Base-by-base conservation (phyloP, 30 jellyfish, hydroid and myxozoan species). In the Aurelia aurita complex sp. Pacific region DNA sequence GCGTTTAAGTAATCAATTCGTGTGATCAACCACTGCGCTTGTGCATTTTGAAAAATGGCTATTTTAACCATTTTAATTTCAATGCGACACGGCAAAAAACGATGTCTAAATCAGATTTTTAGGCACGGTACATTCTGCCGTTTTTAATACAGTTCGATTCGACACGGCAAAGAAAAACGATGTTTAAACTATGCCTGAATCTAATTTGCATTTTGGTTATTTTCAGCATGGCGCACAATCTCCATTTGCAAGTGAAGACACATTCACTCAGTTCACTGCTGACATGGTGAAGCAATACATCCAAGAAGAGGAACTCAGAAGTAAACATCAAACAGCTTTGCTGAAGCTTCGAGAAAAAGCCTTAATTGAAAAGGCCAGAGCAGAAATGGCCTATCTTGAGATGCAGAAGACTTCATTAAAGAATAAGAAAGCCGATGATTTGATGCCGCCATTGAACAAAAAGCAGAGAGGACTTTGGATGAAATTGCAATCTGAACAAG, bases 331-430 rank as follows among this genome's bases (percentile, higher is more conserved):
- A 78, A 77, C 92, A 1, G 94, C 98, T 17, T 74, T 93, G 85
- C 62, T 93, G 60, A 89, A 69, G 64, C 88, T 93, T 51, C 93
- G 98, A 14, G 98, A 93, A 63, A 88, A 93, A 53, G 97, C 98
- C 1, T 69, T 93, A 60, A 65, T 93, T 29, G 98, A 93, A 69
- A 93, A 93, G 53, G 91, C 98, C 40, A 82, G 88, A 69, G 98
- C 97, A 2, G 98, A 93, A 73, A 93, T 93, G 97, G 97, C 98
- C 9, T 93, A 80, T 77, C 83, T 93, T 10, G 98, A 93, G 73
- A 72, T 77, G 85, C 96, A 93, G 72, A 93, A 93, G 76, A 81
- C 94, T 32, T 12, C 86, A 32, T 75, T 93, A 42, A 83, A 82
- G 69, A 80, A 81, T 72, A 93, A 93, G 54, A 94, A 94, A 7